These are phyloP conservation scores for Dynastes grantii DNA, from an alignment of 2,888 invertebrate species.

Conservation along the genomic window DNA sequence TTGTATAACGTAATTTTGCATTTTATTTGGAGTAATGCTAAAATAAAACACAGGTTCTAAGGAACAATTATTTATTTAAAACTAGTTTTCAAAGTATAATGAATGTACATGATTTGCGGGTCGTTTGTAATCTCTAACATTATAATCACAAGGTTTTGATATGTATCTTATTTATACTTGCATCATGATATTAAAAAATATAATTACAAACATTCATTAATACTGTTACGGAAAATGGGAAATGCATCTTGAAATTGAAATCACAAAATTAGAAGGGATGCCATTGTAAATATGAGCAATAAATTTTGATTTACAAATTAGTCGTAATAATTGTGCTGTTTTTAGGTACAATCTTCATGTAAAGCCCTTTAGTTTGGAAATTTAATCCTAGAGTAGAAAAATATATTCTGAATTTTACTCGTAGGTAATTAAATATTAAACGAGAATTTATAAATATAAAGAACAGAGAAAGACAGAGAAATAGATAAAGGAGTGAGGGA, in stretches of 20 bases:
- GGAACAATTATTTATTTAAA: conserved; percentile 52
- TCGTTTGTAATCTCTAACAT: conserved; percentile 35
- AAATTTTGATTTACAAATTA: neutral
- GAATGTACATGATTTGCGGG: conserved; percentile 47
- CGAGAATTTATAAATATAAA: conserved; percentile 29
- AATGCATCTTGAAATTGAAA: neutral
- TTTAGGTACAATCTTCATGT: neutral
- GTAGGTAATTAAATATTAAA: conserved; percentile 23
- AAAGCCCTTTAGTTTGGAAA: neutral
- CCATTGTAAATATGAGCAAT: neutral
- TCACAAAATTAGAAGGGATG: neutral
- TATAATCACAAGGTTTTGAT: conserved; percentile 50
- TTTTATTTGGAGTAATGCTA: no score
- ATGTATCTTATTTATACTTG: conserved; percentile 41
- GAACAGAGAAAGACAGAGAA: conserved; percentile 16
- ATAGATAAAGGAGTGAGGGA: neutral
- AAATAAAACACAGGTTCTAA: conserved; percentile 30
- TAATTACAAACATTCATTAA: conserved; percentile 43
- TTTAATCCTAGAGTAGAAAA: conserved; percentile 38
- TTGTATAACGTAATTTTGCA: no score
- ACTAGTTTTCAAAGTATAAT: conserved; percentile 45
- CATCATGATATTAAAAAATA: conserved; percentile 24
- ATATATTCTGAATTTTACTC: conserved; percentile 27
- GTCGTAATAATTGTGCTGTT: neutral
- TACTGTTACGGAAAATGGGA: conserved; percentile 35